A percentile compares a stretch with the other conserved stretches of the same genome.
Evolutionary conservation across 2,113 vertebrate species (phyloP).

Genomic region (Haemorhous mexicanus): DNA sequence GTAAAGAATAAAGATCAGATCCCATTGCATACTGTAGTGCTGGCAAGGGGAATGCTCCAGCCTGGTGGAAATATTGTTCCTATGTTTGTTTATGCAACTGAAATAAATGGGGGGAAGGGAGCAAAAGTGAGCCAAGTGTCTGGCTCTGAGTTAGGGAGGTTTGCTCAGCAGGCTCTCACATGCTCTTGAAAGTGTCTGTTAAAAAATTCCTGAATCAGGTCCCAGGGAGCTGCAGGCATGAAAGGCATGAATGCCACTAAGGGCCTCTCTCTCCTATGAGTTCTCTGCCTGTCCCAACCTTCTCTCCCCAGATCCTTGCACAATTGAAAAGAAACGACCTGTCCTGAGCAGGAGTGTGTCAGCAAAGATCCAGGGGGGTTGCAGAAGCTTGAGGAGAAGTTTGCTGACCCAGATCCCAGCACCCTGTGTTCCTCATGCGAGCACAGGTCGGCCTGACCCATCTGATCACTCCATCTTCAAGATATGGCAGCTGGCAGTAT

Average conservation of each 20-base stretch:
- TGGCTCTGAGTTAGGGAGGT: slow-evolving; percentile 2
- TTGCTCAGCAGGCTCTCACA: slow-evolving; percentile 35
- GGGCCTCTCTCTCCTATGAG: background rate
- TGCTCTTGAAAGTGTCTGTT: slow-evolving; percentile 40
- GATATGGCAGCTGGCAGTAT: background rate
- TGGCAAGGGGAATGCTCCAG: background rate
- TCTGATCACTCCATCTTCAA: background rate
- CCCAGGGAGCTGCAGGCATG: slow-evolving; percentile 36
- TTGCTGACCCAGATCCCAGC: background rate
- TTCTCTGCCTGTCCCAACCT: background rate
- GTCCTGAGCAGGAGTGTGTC: background rate
- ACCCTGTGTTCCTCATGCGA: accelerated
- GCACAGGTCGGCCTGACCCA: background rate
- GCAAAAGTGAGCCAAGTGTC: background rate
- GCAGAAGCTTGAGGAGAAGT: background rate
- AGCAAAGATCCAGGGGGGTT: background rate
- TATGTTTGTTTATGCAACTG: background rate
- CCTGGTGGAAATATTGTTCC: background rate
- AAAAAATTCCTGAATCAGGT: slow-evolving; percentile 61
- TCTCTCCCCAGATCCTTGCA: background rate
- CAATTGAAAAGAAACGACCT: background rate
- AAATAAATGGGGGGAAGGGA: background rate
- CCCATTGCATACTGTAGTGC: background rate
- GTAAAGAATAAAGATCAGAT: background rate
- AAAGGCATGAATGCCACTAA: slow-evolving; percentile 49